Conservation (phyloP, 2,888 invertebrate species). For the Rambutsinella grinnellia region DNA sequence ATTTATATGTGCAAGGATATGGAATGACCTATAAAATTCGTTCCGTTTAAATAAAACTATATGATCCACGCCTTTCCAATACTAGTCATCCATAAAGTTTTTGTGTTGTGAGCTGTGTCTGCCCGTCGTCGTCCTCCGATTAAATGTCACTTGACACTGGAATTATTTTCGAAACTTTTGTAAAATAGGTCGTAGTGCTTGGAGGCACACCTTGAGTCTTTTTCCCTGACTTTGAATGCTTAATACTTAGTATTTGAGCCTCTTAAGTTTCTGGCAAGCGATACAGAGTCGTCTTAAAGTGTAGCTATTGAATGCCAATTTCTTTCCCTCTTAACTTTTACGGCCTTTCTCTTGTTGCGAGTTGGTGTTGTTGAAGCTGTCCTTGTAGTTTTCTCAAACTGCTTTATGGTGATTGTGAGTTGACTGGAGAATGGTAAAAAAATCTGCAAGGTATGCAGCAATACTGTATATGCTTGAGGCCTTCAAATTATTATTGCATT, state of each 20-base stretch:
- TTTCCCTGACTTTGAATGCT: neutral
- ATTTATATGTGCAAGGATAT: no score
- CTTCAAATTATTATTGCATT: neutral
- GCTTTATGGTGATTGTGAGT: neutral
- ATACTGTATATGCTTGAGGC: neutral
- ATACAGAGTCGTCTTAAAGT: neutral
- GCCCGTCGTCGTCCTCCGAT: neutral
- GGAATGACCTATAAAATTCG: neutral
- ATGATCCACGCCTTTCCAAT: neutral
- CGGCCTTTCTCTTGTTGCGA: neutral
- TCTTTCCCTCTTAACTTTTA: neutral
- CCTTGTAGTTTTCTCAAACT: neutral
- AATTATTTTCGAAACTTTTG: neutral
- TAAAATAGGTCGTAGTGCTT: neutral
- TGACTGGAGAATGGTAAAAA: neutral
- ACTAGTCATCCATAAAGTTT: neutral
- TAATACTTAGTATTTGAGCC: no score
- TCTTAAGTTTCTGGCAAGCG: neutral
- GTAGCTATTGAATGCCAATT: neutral
- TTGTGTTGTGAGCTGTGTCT: neutral
- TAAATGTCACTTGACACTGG: neutral
- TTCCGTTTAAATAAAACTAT: neutral
- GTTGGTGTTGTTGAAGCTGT: neutral
- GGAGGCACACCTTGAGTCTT: neutral
- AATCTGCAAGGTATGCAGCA: neutral